These are phyloP conservation scores for Hippocampus guttulatus DNA, from an alignment of 2,113 vertebrate species.

Conservation along the genomic window DNA sequence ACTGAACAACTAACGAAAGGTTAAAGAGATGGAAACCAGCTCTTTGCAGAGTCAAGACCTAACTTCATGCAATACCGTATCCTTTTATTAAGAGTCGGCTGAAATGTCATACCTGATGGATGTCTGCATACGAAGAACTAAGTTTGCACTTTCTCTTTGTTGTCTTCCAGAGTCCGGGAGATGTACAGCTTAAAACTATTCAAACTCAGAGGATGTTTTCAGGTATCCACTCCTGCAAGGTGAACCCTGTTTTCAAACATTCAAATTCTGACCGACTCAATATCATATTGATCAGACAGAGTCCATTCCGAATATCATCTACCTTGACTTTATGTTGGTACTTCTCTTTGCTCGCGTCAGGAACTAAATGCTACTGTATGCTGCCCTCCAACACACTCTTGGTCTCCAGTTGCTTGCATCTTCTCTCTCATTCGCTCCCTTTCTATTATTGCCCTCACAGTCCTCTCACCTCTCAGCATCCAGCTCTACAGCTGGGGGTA, in stretches of 20 bases:
- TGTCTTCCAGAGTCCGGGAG: conserved; percentile 20
- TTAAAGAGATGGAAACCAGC: background rate
- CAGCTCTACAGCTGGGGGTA: conserved; percentile 55
- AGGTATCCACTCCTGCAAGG: conserved; percentile 25
- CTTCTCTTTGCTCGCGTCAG: conserved; percentile 42
- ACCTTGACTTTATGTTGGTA: conserved; percentile 46
- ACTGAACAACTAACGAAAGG: conserved; percentile 32
- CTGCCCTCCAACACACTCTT: conserved; percentile 48
- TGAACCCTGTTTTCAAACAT: conserved; percentile 17
- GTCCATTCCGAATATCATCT: conserved; percentile 38
- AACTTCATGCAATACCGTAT: conserved; percentile 6
- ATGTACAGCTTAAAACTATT: conserved; percentile 34
- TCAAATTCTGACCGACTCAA: conserved; percentile 35
- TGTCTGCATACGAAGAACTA: conserved; percentile 32
- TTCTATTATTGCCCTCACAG: conserved; percentile 42
- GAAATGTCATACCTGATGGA: conserved; percentile 42
- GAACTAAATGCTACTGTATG: conserved; percentile 33
- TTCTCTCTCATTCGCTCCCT: conserved; percentile 33
- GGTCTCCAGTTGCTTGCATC: conserved; percentile 46
- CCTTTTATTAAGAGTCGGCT: conserved; percentile 9
- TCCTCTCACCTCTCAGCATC: conserved; percentile 38
- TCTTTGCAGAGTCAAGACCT: background rate
- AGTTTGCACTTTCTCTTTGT: conserved; percentile 18
- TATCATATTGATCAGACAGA: conserved; percentile 47
- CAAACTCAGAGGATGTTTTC: conserved; percentile 39